Evolutionary conservation across 2,797 vertebrate genomes (phyloP).

Genomic region (Iguana delicatissima): DNA sequence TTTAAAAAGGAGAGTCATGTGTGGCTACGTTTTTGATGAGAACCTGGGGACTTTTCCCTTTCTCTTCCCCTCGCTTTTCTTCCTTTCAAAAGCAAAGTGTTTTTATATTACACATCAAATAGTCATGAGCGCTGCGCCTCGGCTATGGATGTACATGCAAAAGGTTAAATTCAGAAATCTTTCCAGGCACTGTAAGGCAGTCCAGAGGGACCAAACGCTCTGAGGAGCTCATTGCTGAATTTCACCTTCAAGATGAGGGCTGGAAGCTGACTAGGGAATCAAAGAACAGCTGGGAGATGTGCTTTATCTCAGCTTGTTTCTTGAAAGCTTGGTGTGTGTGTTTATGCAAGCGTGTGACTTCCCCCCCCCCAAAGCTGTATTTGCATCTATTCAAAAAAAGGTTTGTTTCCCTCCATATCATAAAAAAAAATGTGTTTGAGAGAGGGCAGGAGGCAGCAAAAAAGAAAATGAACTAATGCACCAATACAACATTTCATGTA

Average conservation of each 20-base stretch:
- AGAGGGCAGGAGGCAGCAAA: not conserved
- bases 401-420: constrained; percentile 39
- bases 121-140: constrained; percentile 78
- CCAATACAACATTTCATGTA: not conserved
- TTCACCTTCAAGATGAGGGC: constrained; percentile 79
- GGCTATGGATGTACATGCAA: constrained; percentile 81
- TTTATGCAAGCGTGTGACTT: constrained; percentile 17
- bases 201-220: constrained; percentile 78
- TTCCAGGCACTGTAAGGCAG: constrained; percentile 79
- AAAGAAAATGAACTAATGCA: not conserved
- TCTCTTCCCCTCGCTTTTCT: constrained; percentile 36
- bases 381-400: constrained; percentile 71
- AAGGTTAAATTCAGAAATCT: constrained; percentile 83
- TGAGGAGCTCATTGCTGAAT: constrained; percentile 72
- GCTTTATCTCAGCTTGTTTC: constrained; percentile 62
- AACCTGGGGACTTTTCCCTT: constrained; percentile 76
- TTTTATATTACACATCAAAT: constrained; percentile 83
- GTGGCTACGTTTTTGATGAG: constrained; percentile 79
- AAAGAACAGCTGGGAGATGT: constrained; percentile 39
- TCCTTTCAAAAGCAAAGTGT: constrained; percentile 58
- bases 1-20: constrained; percentile 73
- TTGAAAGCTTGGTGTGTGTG: constrained; percentile 47
- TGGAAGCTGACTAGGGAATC: constrained; percentile 72
- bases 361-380: constrained; percentile 1
- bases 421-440: too few relatives aligned